Percentiles rank a stretch among this genome's conserved stretches.
Conservation (phyloP, 2,797 vertebrate genomes). For the Neosilurus mollespiculum region DNA sequence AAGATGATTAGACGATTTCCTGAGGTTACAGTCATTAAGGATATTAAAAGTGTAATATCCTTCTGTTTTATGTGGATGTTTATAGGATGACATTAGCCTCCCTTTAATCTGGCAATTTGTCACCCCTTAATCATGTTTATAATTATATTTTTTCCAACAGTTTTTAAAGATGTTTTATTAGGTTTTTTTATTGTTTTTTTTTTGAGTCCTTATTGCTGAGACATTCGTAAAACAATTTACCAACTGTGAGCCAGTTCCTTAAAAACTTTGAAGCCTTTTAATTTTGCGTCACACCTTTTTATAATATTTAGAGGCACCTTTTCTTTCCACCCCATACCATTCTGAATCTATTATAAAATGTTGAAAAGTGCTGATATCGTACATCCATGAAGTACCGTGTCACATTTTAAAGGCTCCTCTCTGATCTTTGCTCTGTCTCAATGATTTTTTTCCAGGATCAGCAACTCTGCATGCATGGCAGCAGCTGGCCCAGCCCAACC, state of each 20-base stretch:
- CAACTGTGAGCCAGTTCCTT: background rate
- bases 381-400: background rate
- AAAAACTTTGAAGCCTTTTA: background rate
- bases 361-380: background rate
- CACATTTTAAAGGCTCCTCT: background rate
- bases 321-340: background rate
- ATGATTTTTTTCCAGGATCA: constrained; percentile 77
- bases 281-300: background rate
- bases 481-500: constrained; percentile 94
- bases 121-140: background rate
- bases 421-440: constrained; percentile 10
- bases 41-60: constrained; percentile 3
- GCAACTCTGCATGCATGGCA: constrained; percentile 99
- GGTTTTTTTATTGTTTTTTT: background rate
- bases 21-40: background rate
- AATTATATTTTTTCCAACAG: background rate
- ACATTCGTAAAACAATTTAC: background rate
- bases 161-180: background rate
- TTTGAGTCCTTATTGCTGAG: background rate
- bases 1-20: background rate
- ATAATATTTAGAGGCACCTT: background rate
- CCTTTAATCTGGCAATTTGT: background rate
- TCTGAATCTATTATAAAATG: background rate
- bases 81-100: background rate
- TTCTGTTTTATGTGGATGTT: background rate